Evolutionary conservation across 2,888 invertebrate species (phyloP).

Genomic region (Neria commutata): DNA sequence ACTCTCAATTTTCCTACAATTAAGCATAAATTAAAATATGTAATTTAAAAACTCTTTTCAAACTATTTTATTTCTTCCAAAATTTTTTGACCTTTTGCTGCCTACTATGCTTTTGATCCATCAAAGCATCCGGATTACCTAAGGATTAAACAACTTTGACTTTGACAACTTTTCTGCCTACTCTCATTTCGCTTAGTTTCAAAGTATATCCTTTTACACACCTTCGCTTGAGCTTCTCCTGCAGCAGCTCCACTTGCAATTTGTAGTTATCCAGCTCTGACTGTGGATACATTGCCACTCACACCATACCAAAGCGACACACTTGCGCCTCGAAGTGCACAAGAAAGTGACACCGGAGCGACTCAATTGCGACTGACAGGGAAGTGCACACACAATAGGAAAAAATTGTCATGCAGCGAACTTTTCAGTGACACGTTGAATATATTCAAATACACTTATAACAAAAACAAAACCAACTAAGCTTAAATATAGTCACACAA

Average conservation of each 20-base stretch:
- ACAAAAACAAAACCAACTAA: too few species aligned
- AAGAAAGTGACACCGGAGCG: too few species aligned
- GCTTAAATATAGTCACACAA: too few species aligned
- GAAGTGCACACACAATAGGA: not conserved
- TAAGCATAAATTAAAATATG: not conserved
- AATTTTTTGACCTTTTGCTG: constrained; percentile 10
- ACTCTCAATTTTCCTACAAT: not conserved
- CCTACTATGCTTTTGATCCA: too few species aligned
- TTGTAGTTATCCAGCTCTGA: constrained; percentile 61
- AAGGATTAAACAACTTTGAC: too few species aligned
- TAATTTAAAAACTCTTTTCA: not conserved
- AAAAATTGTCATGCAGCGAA: constrained; percentile 8
- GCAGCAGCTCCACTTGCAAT: constrained; percentile 59
- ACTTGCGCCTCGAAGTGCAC: constrained; percentile 1
- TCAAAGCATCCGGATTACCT: too few species aligned
- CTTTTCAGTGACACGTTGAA: not conserved
- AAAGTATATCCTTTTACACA: constrained; percentile 27
- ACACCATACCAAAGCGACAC: not conserved
- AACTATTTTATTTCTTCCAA: not conserved
- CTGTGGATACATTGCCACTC: constrained; percentile 57
- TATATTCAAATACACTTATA: not conserved
- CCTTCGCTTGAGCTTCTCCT: constrained; percentile 59
- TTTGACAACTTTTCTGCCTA: too few species aligned
- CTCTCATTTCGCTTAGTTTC: too few species aligned
- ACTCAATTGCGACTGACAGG: not conserved